A percentile compares a stretch with the other conserved stretches of the same genome.
phyloP scores from a whole-genome alignment of 2,888 invertebrate species.

The Lasioglossum oenotherae region DNA sequence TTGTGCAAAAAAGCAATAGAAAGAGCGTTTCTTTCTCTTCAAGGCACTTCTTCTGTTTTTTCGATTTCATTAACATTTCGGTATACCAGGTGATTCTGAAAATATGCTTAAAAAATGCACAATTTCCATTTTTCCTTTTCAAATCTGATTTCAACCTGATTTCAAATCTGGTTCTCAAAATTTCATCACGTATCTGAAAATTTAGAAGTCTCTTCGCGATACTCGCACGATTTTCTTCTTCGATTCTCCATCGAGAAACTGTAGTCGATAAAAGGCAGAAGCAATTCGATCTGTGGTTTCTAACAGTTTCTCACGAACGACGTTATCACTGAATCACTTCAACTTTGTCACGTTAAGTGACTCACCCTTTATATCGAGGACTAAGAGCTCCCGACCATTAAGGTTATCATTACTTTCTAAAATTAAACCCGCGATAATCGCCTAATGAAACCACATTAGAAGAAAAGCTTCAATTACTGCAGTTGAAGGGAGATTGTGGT shows the following conservation, averaged over 20 bases:
- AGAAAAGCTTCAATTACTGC: neutral
- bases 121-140: no score
- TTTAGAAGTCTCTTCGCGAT: no score
- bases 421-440: conserved; percentile 12
- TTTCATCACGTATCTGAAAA: no score
- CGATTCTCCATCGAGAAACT: neutral
- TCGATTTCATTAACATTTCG: no score
- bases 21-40: no score
- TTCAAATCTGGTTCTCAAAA: no score
- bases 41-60: no score
- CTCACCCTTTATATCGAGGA: conserved; percentile 8
- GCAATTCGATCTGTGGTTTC: neutral
- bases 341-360: conserved; percentile 3
- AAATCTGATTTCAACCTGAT: no score
- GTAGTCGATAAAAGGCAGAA: neutral
- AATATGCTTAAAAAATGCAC: no score
- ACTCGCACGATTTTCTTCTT: neutral
- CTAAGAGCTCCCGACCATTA: conserved; percentile 15
- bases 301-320: neutral
- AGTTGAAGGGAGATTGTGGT: neutral
- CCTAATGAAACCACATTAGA: conserved; percentile 13
- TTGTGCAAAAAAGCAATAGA: no score
- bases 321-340: neutral
- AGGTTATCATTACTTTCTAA: conserved; percentile 14
- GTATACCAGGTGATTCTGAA: no score